Evolutionary conservation across 2,113 vertebrate genomes (phyloP), one percentile per base, ranked within the genome.

Genomic region (Himantopus leucocephalus): DNA sequence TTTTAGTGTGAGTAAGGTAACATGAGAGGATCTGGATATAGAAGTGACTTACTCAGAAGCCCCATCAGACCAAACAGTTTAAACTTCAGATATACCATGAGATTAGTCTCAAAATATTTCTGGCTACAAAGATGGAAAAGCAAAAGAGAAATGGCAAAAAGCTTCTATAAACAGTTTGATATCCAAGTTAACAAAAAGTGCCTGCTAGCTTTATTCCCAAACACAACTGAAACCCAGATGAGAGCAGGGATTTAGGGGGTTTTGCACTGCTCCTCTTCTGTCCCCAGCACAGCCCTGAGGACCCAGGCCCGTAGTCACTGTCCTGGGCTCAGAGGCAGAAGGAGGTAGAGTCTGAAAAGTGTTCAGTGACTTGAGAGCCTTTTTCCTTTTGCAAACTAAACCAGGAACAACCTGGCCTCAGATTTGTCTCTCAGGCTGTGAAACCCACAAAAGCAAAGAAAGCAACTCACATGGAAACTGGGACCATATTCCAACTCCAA

Each of bases 31-130:
- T 82, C 48, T 79, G 39, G 62, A 53, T 60, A 41, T 26, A 92
- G 59, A 85, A 82, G 26, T 66, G 48, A 88, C 53, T 95, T 79
- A 72, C 53, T 62, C 70, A 60, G 74, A 66, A 91, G 41, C 16
- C 37, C 14, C 56, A 52, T 89, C 37, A 95, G 53, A 95, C 76
- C 32, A 89, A 94, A 92, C 35, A 87, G 32, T 80, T 92, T 85
- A 82, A 97, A 90, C 55, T 97, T 91, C 87, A 88, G 37, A 81
- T 92, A 75, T 70, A 91, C n/a, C 47, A n/a, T 74, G 39, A 90
- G 39, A 78, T 64, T 82, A 92, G n/a, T n/a, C 32, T 77, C 67
- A 56, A 73, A 86, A 24, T 89, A 70, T 94, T 86, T 94, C 80
- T 89, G 74, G 48, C 53, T 70, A 45, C 41, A 55, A 73, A 76